Evolutionary conservation across 2,797 vertebrate species (phyloP).

Genomic region (Buceros bicornis): DNA sequence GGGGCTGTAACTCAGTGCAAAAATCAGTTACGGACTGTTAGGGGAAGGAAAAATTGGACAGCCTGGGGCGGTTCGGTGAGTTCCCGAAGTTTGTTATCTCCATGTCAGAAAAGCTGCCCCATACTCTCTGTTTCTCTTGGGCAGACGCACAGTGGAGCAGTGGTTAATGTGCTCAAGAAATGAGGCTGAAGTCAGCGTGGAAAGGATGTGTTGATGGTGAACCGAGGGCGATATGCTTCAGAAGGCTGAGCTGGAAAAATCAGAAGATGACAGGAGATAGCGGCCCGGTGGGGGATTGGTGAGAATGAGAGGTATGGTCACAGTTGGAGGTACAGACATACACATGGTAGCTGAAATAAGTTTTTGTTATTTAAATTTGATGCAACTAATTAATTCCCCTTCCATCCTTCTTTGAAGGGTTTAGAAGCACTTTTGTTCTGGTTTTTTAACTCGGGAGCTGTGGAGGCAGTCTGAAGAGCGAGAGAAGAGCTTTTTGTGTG

Average conservation of each 20-base stretch:
- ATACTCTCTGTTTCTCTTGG: background rate
- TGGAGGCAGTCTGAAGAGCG: background rate
- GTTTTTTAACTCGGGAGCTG: background rate
- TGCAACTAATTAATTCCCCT: background rate
- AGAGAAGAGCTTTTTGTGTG: background rate
- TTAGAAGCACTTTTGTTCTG: background rate
- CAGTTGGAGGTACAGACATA: background rate
- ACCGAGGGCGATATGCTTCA: background rate
- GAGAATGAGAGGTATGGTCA: background rate
- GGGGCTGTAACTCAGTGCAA: background rate
- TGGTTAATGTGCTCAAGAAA: background rate
- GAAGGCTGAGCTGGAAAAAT: background rate
- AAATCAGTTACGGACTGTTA: background rate
- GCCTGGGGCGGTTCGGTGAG: accelerated
- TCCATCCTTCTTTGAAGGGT: background rate
- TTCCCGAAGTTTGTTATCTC: background rate
- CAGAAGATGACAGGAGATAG: background rate
- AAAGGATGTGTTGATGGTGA: background rate
- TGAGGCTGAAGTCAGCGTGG: background rate
- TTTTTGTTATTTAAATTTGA: background rate
- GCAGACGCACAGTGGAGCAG: background rate
- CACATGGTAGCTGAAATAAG: background rate
- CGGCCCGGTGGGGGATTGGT: background rate
- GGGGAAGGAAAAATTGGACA: background rate
- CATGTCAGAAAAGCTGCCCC: background rate